A percentile compares a stretch with the other conserved stretches of the same genome.
Conservation (phyloP, 2,888 invertebrate species). For the Siphlonurus alternatus region DNA sequence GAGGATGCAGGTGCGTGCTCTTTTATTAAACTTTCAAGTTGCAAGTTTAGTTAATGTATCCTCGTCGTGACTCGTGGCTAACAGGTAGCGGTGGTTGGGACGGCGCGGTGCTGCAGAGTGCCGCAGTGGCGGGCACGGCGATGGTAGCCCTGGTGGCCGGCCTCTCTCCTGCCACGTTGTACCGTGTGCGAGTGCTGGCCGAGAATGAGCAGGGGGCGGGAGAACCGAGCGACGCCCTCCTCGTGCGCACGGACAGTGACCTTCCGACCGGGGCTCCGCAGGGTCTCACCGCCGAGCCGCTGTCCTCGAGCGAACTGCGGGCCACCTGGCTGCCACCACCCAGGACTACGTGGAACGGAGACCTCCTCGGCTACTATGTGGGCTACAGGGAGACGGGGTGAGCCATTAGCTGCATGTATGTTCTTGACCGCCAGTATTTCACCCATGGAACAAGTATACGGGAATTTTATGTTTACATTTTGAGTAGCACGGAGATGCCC, state of each 20-base stretch:
- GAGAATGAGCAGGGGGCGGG: slow-evolving; percentile 27
- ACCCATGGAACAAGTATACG: no score
- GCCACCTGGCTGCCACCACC: slow-evolving; percentile 21
- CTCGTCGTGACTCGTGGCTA: no score
- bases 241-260: slow-evolving; percentile 20
- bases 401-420: slow-evolving; percentile 15
- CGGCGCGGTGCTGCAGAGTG: slow-evolving; percentile 9
- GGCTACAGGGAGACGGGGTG: slow-evolving; percentile 18
- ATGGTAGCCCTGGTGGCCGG: slow-evolving; percentile 17
- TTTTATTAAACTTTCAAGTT: background rate
- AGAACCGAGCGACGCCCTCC: slow-evolving; percentile 19
- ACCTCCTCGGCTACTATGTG: slow-evolving; percentile 20
- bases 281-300: slow-evolving; percentile 19
- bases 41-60: no score
- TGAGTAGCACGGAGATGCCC: no score
- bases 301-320: slow-evolving; percentile 19
- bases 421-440: no score
- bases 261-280: slow-evolving; percentile 28
- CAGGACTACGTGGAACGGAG: slow-evolving; percentile 19
- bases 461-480: no score
- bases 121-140: slow-evolving; percentile 17
- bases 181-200: slow-evolving; percentile 26
- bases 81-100: background rate
- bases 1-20: slow-evolving; percentile 18
- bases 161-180: slow-evolving; percentile 25